Percentiles rank a stretch among this genome's conserved stretches.
These are phyloP conservation scores for Setophaga petechia DNA, from an alignment of 2,113 vertebrate genomes.

Conservation along the genomic window DNA sequence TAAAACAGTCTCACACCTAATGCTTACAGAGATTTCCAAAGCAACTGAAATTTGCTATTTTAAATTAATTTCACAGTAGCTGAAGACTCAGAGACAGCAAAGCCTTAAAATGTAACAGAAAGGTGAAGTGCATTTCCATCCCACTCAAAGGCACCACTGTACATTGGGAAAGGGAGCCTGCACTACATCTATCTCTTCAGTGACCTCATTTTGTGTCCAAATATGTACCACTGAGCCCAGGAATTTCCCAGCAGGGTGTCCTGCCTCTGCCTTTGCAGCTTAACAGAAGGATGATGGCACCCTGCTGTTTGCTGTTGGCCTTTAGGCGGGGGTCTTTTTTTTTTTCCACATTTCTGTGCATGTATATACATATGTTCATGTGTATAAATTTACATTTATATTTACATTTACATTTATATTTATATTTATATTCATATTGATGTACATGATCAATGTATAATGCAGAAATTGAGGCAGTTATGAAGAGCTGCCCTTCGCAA, in stretches of 20 bases:
- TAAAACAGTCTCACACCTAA: neutral
- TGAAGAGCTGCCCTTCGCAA: neutral
- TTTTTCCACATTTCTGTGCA: neutral
- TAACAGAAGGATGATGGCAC: neutral
- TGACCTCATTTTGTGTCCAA: neutral
- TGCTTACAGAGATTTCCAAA: conserved; percentile 10
- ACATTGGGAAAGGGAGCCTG: neutral
- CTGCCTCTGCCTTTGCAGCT: neutral
- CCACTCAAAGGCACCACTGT: neutral
- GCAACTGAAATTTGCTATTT: neutral
- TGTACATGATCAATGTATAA: neutral
- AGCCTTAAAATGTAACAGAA: neutral
- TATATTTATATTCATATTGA: neutral
- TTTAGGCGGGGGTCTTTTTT: neutral
- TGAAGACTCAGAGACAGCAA: neutral
- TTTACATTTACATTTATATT: no score
- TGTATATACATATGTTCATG: neutral
- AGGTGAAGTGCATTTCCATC: neutral
- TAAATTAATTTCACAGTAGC: neutral
- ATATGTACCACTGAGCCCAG: neutral
- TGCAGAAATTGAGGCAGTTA: neutral
- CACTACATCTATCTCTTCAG: neutral
- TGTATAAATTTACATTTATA: accelerated
- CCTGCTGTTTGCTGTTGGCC: neutral
- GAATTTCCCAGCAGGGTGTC: neutral